A percentile compares a stretch with the other conserved stretches of the same genome.
Conservation (phyloP, 2,113 vertebrate species). For the Caloenas nicobarica region DNA sequence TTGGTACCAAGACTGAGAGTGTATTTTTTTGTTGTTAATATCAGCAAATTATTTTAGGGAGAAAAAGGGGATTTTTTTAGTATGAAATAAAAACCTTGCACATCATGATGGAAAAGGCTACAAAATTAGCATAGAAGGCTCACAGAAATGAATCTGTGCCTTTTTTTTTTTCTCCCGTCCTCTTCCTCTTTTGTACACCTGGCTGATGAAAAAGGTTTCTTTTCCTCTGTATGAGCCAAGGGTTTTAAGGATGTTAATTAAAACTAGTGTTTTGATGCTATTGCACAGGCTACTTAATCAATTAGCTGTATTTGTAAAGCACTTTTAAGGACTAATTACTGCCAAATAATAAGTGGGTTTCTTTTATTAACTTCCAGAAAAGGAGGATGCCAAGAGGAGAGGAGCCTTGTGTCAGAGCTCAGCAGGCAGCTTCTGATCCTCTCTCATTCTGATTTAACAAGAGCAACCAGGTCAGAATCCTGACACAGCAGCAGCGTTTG, state of each 20-base stretch:
- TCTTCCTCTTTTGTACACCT: neutral
- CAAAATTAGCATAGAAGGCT: neutral
- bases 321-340: slow-evolving; percentile 34
- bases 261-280: slow-evolving; percentile 54
- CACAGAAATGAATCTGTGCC: neutral
- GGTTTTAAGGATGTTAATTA: slow-evolving; percentile 60
- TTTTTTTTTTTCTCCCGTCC: neutral
- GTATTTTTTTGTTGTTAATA: neutral
- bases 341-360: slow-evolving; percentile 14
- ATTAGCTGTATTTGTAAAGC: slow-evolving; percentile 64
- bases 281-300: slow-evolving; percentile 53
- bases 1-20: neutral
- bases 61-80: fast-evolving
- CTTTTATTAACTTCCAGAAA: slow-evolving; percentile 39
- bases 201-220: slow-evolving; percentile 29
- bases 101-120: neutral
- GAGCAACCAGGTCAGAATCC: neutral
- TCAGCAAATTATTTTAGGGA: neutral
- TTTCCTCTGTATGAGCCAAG: slow-evolving; percentile 24
- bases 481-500: neutral
- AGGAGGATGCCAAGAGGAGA: neutral
- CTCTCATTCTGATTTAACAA: neutral
- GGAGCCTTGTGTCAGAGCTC: slow-evolving; percentile 1
- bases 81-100: neutral
- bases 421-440: slow-evolving; percentile 14